Base-by-base conservation (phyloP, 2,113 vertebrate species). In the Sprattus sprattus region DNA sequence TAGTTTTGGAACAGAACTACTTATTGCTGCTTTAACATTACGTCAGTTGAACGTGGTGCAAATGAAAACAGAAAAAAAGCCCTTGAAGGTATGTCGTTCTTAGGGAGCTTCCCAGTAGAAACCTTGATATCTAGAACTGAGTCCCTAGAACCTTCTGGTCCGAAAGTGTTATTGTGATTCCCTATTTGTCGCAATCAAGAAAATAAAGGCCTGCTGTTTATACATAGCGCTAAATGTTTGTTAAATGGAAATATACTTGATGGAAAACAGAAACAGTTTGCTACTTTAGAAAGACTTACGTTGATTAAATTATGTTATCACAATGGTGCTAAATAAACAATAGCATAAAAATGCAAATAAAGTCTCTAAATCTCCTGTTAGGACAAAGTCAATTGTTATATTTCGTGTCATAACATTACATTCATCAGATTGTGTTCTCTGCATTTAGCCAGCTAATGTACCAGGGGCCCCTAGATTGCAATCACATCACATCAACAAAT, bases 401-500 rank as follows among this genome's bases (percentile, higher is more conserved):
- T 50, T 83, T 81, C 22, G 45, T 52, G 46, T 45, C 32, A 8
- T 54, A 57, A 84, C 32, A 47, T 60, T 54, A 45, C 82, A 87
- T 64, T 84, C 75, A 82, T 87, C 64, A 83, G 44, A 71, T 28
- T n/a, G 47, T 49, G 81, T 22, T 75, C 87, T 57, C 67, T 45
- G 78, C 5, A 57, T 86, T 84, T 57, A 82, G 67, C 57, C 78
- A 20, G 10, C 50, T 22, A 71, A 83, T 83, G 50, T 81, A 86
- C 10, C 47, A 25, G 22, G 87, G 82, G 49, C 83, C 15, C 16
- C 83, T 82, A 64, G 85, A 49, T 71, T 64, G 82, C 82, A 52
- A 44, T 81, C 84, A 84, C 82, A 85, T 80, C 20, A 81, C 52
- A 46, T 82, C n/a, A 71, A 67, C 83, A 84, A 87, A 87, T 81